Evolutionary conservation across 2,888 invertebrate species (phyloP).

Genomic region (Suillia variegata): DNA sequence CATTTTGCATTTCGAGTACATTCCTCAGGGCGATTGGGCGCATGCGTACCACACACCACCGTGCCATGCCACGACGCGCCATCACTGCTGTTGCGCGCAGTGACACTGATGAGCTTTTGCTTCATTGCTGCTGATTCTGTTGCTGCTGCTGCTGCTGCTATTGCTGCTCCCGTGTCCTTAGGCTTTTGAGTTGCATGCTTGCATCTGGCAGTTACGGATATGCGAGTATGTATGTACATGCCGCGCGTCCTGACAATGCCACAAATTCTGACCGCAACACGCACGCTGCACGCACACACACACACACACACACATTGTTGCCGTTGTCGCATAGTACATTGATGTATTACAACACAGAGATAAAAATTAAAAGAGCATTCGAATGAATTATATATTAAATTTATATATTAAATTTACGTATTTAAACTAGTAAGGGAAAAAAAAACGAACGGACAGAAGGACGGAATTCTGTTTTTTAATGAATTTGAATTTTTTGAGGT

Average conservation of each 20-base stretch:
- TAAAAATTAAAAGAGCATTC: no score
- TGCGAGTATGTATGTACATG: no score
- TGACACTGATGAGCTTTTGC: slow-evolving; percentile 51
- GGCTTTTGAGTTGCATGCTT: background rate
- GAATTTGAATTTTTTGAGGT: no score
- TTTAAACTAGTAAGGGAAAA: no score
- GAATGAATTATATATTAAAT: no score
- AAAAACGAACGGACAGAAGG: no score
- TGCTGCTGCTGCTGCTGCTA: slow-evolving; percentile 2
- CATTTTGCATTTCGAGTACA: slow-evolving; percentile 59
- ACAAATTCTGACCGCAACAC: background rate
- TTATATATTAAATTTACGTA: no score
- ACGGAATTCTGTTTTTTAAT: no score
- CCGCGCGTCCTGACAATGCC: background rate
- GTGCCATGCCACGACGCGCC: background rate
- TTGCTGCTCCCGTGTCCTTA: background rate
- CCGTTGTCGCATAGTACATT: no score
- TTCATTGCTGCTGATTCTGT: background rate
- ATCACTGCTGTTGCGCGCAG: slow-evolving; percentile 27
- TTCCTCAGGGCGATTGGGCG: slow-evolving; percentile 54
- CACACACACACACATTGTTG: slow-evolving; percentile 17
- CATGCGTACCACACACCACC: slow-evolving; percentile 47
- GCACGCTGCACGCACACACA: background rate
- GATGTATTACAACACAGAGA: no score
- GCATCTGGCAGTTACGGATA: background rate